Evolutionary conservation across 2,888 invertebrate species (phyloP), one percentile per base, ranked within the genome.

Genomic region (Caenorhabditis sinica): DNA sequence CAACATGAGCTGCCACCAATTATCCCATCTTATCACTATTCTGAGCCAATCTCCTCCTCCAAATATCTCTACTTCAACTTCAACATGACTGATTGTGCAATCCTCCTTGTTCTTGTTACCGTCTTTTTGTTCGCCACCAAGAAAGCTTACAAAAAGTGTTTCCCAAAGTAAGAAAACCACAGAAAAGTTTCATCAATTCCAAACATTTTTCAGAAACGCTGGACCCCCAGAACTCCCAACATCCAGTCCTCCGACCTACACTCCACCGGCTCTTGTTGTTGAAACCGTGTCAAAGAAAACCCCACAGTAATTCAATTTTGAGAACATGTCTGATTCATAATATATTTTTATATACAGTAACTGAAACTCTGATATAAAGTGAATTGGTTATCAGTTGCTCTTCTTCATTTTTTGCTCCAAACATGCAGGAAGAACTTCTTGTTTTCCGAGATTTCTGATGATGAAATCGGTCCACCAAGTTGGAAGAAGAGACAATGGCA

Each of bases 401-500:
- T 49, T 73, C 45, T 66, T 75, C 65, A 53, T 80, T 17, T 74
- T 40, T 28, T 85, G 68, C 66, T 86, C 82, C 17, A 86, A 33
- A 65, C 76, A 80, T 8, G 85, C 87, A 45, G 87, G 87, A 25
- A 83, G 17, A 0, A 87, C 86, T 58, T 87, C 85, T 61, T 89
- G 85, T 28, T 86, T 84, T 45, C 82, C 89, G 11, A 89, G 71
- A 40, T 71, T 68, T 43, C 86, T 71, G 56, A 88, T 71, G 13
- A 85, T 43, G n/a, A 56, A 82, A 73, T 90, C 90, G 25, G 88
- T 68, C 56, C 87, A 71, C 82, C 87, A 88, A 9, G 90, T 88
- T 11, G 91, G 91, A 56, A 89, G 49, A 28, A 90, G 85, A 13
- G 88, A 87, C 25, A 90, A 51, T 20, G 91, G 90, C 49, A 91